phyloP scores from a whole-genome alignment of 2,797 vertebrate species.

The Gobionotothen gibberifrons region DNA sequence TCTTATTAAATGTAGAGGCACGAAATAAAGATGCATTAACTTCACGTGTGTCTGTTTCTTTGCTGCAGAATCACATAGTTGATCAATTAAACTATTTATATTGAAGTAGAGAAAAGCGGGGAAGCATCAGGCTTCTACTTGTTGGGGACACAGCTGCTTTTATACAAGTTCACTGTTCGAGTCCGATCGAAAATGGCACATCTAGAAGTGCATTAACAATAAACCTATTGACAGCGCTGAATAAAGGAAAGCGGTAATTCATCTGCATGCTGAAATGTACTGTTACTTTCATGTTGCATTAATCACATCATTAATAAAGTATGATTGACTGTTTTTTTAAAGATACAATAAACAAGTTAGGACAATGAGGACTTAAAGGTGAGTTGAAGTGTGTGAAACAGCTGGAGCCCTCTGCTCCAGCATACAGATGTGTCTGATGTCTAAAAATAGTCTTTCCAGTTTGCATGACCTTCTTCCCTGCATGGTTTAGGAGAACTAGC shows the following conservation, averaged over 20 bases:
- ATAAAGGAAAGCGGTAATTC: slow-evolving; percentile 40
- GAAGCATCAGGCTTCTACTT: slow-evolving; percentile 4
- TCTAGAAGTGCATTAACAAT: slow-evolving; percentile 52
- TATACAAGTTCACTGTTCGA: slow-evolving; percentile 32
- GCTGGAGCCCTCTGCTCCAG: slow-evolving; percentile 28
- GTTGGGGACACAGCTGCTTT: slow-evolving; percentile 16
- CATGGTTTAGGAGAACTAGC: slow-evolving; percentile 13
- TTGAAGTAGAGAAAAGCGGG: slow-evolving; percentile 11
- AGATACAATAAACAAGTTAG: neutral
- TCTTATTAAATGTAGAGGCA: slow-evolving; percentile 84
- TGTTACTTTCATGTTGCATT: slow-evolving; percentile 7
- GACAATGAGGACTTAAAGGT: slow-evolving; percentile 1
- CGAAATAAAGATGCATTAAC: slow-evolving; percentile 87
- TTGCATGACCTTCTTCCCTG: slow-evolving; percentile 33
- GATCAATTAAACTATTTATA: slow-evolving; percentile 13
- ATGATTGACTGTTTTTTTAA: neutral
- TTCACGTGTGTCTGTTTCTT: slow-evolving; percentile 61
- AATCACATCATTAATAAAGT: neutral
- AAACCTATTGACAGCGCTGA: slow-evolving; percentile 41
- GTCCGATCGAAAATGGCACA: slow-evolving; percentile 30
- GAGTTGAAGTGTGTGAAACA: slow-evolving; percentile 27
- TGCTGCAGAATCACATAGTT: slow-evolving; percentile 23
- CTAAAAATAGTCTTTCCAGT: slow-evolving; percentile 37
- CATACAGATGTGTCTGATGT: slow-evolving; percentile 38
- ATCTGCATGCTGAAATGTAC: slow-evolving; percentile 33